These are phyloP conservation scores for Teleogryllus oceanicus DNA, from an alignment of 2,888 invertebrate genomes.

Conservation along the genomic window DNA sequence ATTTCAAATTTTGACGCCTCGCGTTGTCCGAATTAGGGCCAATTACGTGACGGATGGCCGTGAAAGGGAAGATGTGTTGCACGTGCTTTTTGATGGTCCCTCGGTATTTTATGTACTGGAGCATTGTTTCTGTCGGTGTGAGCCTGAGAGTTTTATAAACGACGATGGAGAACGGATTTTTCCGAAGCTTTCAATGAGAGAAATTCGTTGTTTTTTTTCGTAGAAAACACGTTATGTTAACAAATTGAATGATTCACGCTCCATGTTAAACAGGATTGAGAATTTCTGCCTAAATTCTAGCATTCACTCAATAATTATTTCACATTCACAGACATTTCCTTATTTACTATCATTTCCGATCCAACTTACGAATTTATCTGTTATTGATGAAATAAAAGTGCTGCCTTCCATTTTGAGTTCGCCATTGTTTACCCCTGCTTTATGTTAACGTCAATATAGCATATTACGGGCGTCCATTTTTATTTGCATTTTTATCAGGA, in stretches of 20 bases:
- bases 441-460: background rate
- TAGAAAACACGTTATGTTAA: too few relatives aligned
- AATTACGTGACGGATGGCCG: background rate
- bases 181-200: too few relatives aligned
- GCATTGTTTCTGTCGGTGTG: too few relatives aligned
- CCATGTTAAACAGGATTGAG: too few relatives aligned
- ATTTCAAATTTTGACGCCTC: background rate
- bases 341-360: constrained; percentile 1
- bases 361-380: background rate
- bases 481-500: background rate
- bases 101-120: background rate
- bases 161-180: too few relatives aligned
- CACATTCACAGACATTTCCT: background rate
- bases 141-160: too few relatives aligned
- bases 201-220: too few relatives aligned
- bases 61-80: background rate
- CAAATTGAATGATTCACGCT: too few relatives aligned
- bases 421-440: background rate
- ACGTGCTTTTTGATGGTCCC: background rate
- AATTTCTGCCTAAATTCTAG: too few relatives aligned
- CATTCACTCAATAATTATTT: too few relatives aligned
- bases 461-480: background rate
- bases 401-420: background rate
- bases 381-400: background rate
- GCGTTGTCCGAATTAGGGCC: constrained; percentile 1